phyloP scores from a whole-genome alignment of 2,797 vertebrate species.

The Sitta carolinensis region DNA sequence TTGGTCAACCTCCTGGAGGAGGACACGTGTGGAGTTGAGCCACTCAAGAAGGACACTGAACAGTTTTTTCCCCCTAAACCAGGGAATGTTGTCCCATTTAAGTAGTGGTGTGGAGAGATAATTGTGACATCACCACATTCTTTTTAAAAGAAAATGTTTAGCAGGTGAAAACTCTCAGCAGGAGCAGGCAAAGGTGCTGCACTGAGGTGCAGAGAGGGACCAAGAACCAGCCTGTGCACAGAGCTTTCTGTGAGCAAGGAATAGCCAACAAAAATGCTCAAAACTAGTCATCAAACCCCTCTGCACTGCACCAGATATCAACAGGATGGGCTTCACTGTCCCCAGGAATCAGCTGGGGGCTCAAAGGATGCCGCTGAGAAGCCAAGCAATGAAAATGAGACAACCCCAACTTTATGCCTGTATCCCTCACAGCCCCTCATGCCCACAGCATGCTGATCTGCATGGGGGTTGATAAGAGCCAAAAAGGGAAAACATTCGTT shows the following conservation, averaged over 20 bases:
- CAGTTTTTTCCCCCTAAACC: not conserved
- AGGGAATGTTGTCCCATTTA: not conserved
- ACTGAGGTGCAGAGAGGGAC: not conserved
- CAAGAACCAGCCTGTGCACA: not conserved
- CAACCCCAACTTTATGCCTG: not conserved
- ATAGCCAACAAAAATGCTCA: not conserved
- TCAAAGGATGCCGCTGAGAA: not conserved
- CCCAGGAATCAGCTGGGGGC: not conserved
- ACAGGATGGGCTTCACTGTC: not conserved
- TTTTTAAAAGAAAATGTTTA: rapidly evolving
- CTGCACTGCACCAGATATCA: not conserved
- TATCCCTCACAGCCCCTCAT: not conserved
- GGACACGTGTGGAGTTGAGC: rapidly evolving
- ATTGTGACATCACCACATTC: not conserved
- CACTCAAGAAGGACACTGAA: not conserved
- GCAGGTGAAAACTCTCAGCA: not conserved
- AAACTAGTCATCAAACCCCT: not conserved
- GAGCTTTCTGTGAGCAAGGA: not conserved
- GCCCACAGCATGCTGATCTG: not conserved
- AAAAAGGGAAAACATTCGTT: not conserved
- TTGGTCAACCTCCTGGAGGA: not conserved
- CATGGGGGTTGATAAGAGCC: not conserved
- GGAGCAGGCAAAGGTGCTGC: not conserved
- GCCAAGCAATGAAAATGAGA: not conserved
- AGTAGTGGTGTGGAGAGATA: not conserved